phyloP scores from a whole-genome alignment of 2,797 vertebrate genomes.

The Lemur catta region DNA sequence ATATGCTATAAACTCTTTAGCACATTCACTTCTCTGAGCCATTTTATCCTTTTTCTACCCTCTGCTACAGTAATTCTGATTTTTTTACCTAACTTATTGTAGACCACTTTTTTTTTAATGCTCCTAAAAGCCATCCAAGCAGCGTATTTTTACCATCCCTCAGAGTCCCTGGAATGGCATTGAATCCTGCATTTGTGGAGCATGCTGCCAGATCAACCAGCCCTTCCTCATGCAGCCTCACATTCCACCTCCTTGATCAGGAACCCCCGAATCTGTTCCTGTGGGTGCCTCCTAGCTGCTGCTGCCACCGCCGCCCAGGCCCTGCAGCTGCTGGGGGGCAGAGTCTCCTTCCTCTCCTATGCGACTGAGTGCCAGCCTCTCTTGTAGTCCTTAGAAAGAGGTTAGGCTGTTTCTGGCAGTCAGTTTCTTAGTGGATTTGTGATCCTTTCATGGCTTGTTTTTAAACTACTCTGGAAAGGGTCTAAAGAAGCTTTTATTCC shows the following conservation, averaged over 20 bases:
- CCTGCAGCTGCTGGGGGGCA: no score
- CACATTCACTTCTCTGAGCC: no score
- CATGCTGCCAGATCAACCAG: not conserved
- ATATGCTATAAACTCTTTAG: not conserved
- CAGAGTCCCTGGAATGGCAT: not conserved
- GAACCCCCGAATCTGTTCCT: not conserved
- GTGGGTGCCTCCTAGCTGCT: fast-evolving
- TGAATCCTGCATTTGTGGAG: not conserved
- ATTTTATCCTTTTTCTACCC: no score
- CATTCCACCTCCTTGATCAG: not conserved
- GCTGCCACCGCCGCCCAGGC: not conserved
- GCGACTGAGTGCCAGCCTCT: not conserved
- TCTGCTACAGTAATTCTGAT: not conserved
- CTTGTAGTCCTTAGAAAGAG: not conserved
- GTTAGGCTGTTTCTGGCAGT: no score
- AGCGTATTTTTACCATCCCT: not conserved
- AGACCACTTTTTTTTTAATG: not conserved
- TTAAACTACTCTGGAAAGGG: not conserved
- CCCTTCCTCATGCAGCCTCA: not conserved
- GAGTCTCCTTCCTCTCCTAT: not conserved
- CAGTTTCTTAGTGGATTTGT: not conserved
- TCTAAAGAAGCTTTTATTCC: not conserved
- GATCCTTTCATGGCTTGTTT: not conserved
- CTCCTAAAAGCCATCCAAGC: not conserved
- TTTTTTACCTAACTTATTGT: not conserved